Base-by-base conservation (phyloP, 2,888 invertebrate genomes). In the Dasysyrphus albostriatus region DNA sequence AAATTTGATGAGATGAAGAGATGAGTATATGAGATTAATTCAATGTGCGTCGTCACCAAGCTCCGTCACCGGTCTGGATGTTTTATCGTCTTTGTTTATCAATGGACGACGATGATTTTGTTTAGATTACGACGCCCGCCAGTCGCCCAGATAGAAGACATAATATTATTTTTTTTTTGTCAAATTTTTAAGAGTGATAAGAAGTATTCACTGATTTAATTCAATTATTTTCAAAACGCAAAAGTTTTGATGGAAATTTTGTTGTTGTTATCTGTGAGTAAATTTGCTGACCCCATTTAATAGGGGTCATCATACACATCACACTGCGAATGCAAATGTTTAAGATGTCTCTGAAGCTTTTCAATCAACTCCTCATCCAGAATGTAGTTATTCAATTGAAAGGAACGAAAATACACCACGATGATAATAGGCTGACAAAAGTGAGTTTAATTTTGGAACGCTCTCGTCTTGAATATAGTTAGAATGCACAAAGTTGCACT, bases 311-410 rank as follows among this genome's bases (percentile, higher is more conserved):
- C 32, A n/a, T 24, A 24, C 24, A 24, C 24, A 24, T 24, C 14
- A 49, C 32, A 16, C 29, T 12, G 49, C 51, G 16, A 34, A 72
- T 32, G 75, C 72, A 87, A 87, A 87, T 79, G 79, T 83, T 83
- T 79, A 32, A 83, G 19, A 72, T 54, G 56, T 65, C 73, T 76
- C 14, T 54, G 51, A 61, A 63, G n/a, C 34, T 9, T 47, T 56
- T 34, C 54, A 76, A 73, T 81, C 61, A 69, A 56, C 24, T 32
- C 16, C 12, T 47, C 34, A 6, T 49, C 34, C 63, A 59, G 32
- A 32, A 37, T 34, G 61, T 49, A 67, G 12, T 67, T 58, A 63
- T 78, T 79, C 34, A 74, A 81, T 80, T 56, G 67, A 75, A 76
- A 58, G 56, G 19, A 39, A 72, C 72, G 12, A 72, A 72, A 56